A percentile compares a stretch with the other conserved stretches of the same genome.
Conservation (phyloP, 1,140 invertebrate genomes). For the Scaptomyza montana region DNA sequence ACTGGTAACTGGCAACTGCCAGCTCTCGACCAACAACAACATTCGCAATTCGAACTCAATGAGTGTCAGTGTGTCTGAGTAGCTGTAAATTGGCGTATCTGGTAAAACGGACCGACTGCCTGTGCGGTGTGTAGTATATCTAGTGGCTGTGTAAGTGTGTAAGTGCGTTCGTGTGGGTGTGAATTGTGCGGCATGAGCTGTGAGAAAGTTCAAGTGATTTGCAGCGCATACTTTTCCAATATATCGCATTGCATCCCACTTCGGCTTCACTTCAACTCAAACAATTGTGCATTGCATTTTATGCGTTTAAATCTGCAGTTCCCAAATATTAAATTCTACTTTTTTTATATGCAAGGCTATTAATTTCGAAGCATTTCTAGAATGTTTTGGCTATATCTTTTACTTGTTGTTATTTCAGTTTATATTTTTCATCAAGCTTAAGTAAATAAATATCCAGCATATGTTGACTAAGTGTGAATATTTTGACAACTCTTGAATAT, state of each 20-base stretch:
- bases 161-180: constrained; percentile 4
- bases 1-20: constrained; percentile 14
- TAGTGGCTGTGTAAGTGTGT: too few species aligned
- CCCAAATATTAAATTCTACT: too few species aligned
- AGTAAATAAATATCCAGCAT: too few species aligned
- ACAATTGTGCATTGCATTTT: constrained; percentile 23
- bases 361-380: too few species aligned
- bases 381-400: too few species aligned
- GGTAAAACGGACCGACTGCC: background rate
- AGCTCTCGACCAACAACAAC: constrained; percentile 14
- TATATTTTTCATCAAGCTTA: too few species aligned
- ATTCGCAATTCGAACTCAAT: constrained; percentile 27
- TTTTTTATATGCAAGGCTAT: too few species aligned
- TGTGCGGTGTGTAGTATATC: background rate
- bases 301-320: background rate
- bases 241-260: constrained; percentile 27
- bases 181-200: constrained; percentile 13
- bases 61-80: constrained; percentile 45
- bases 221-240: constrained; percentile 53
- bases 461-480: constrained; percentile 7
- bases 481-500: constrained; percentile 30
- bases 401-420: too few species aligned
- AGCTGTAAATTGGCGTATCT: constrained; percentile 34
- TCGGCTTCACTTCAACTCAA: constrained; percentile 8
- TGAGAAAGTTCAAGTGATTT: constrained; percentile 73